These are phyloP conservation scores for Empidonax alnorum DNA, from an alignment of 2,113 vertebrate species.

Conservation along the genomic window DNA sequence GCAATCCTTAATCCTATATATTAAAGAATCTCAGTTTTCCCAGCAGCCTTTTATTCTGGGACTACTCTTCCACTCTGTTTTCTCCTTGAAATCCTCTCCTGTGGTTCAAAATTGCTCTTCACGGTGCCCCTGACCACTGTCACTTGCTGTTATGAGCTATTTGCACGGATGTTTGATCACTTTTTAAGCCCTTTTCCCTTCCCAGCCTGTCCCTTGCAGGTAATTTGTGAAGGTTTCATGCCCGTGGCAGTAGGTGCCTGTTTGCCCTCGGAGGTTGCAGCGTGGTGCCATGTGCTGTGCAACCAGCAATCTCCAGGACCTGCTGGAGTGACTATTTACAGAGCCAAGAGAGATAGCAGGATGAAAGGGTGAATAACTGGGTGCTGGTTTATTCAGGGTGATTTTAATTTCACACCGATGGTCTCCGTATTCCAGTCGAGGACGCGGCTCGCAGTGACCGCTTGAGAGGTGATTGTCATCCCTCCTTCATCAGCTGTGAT, in stretches of 20 bases:
- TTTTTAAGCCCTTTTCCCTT: neutral
- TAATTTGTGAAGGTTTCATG: neutral
- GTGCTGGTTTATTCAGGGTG: neutral
- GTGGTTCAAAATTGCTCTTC: constrained; percentile 48
- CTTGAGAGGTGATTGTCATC: neutral
- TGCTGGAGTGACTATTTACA: neutral
- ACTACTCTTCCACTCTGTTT: constrained; percentile 16
- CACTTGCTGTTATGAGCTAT: neutral
- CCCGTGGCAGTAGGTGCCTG: neutral
- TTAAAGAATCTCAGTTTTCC: constrained; percentile 60
- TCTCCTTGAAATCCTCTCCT: constrained; percentile 53
- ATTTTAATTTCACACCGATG: neutral
- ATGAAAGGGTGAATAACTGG: neutral
- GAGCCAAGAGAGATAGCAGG: neutral
- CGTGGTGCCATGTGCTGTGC: neutral
- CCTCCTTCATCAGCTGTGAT: rapidly evolving
- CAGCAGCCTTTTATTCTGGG: constrained; percentile 52
- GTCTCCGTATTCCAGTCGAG: neutral
- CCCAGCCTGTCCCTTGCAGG: neutral
- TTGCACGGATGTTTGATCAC: neutral
- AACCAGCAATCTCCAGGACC: neutral
- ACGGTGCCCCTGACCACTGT: constrained; percentile 21
- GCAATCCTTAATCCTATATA: constrained; percentile 68
- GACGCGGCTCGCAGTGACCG: neutral
- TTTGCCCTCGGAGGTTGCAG: neutral